These are phyloP conservation scores for Miniopterus natalensis DNA, from an alignment of 2,113 vertebrate genomes.

Conservation along the genomic window DNA sequence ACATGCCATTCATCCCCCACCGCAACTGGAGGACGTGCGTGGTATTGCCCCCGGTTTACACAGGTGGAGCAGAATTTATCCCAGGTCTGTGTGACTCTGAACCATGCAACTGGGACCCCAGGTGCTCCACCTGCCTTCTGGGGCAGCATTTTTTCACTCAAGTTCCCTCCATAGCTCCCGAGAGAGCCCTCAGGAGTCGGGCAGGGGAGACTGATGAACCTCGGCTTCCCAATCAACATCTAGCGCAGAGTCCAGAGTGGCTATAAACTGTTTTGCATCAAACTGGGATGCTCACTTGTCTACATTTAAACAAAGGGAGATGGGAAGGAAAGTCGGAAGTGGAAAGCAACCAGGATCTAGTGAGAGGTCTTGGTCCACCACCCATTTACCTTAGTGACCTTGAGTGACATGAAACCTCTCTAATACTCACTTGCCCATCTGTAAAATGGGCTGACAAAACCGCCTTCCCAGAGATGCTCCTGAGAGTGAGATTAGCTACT, in stretches of 20 bases:
- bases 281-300: neutral
- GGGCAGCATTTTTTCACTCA: neutral
- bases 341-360: neutral
- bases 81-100: neutral
- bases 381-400: neutral
- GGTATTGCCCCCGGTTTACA: neutral
- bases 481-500: neutral
- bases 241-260: neutral
- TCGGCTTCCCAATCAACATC: neutral
- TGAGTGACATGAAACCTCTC: neutral
- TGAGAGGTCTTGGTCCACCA: neutral
- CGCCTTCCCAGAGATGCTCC: neutral
- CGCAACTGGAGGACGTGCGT: accelerated
- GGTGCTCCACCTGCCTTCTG: neutral
- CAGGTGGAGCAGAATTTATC: too few relatives aligned
- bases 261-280: neutral
- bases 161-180: neutral
- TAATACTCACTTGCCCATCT: neutral
- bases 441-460: neutral
- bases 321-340: neutral
- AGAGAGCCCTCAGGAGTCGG: neutral
- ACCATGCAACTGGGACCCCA: neutral
- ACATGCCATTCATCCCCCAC: neutral
- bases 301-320: neutral
- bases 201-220: neutral